Evolutionary conservation across 2,888 invertebrate genomes (phyloP), one percentile per base, ranked within the genome.

Genomic region (Meganola albula): DNA sequence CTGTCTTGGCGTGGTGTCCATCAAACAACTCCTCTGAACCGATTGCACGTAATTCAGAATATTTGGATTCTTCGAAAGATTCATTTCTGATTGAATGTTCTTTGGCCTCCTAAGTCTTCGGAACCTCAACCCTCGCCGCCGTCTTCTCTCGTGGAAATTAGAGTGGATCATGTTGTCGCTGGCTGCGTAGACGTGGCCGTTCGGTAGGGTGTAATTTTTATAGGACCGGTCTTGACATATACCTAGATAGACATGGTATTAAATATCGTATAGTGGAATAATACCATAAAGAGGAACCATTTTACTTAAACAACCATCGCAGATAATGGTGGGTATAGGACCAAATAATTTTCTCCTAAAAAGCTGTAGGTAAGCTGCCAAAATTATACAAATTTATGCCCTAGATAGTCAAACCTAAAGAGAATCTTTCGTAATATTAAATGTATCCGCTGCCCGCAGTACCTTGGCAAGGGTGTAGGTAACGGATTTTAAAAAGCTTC

Each of bases 21-120:
- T 63, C 24, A 83, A 43, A 12, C 74, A 84, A 29, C 46, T 68
- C 34, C 48, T 63, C 48, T 82, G 84, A 0, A 77, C 72, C 0
- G 72, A 65, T 36, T 83, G 82, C 2, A 80, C 73, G 12, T 64
- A 82, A 0, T 63, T 57, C 27, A 80, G 30, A n/a, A 79, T 76
- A 1, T 61, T 46, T 0, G 80, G 74, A 27, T 53, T 68, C 10
- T 63, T 60, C 5, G 59, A 10, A 5, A 82, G 28, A 0, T 57
- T 62, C 1, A 60, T 56, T 7, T 84, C 84, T 0, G 83, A 80
- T 9, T 65, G 63, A 0, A 66, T 57, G 43, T 69, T 79, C 54
- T 74, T 79, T 0, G 70, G 43, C 5, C 64, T 54, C n/a, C 68
- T 49, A 6, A 66, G 25, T 28, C 74, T 65, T 1, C 79, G 53